phyloP scores from a whole-genome alignment of 2,113 vertebrate genomes.

The Romanogobio albipinnatus region DNA sequence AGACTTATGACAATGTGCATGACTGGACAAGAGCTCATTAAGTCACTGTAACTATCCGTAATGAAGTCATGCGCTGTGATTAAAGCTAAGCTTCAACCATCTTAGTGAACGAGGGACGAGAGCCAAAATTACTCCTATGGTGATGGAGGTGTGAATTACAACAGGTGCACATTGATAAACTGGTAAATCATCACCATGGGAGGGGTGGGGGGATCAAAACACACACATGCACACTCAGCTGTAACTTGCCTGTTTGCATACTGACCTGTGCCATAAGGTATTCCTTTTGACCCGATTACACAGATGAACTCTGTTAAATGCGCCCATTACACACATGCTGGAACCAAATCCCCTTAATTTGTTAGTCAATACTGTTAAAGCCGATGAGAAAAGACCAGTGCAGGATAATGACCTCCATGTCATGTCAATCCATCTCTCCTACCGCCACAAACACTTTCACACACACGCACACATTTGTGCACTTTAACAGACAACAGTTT shows the following conservation, averaged over 20 bases:
- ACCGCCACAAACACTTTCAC: slow-evolving; percentile 36
- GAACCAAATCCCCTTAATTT: slow-evolving; percentile 50
- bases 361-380: slow-evolving; percentile 50
- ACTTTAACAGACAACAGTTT: slow-evolving; percentile 43
- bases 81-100: slow-evolving; percentile 28
- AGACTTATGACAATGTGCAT: slow-evolving; percentile 29
- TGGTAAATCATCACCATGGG: slow-evolving; percentile 27
- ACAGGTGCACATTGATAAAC: slow-evolving; percentile 44
- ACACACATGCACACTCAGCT: not conserved
- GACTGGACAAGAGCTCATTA: slow-evolving; percentile 41
- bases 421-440: slow-evolving; percentile 43
- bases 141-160: slow-evolving; percentile 40
- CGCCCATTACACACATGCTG: not conserved
- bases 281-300: not conserved
- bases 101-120: slow-evolving; percentile 13
- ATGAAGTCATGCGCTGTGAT: slow-evolving; percentile 33
- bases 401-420: slow-evolving; percentile 50
- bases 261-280: not conserved
- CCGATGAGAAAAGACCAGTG: slow-evolving; percentile 44
- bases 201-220: slow-evolving; percentile 1
- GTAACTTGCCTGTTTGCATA: not conserved
- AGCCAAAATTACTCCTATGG: slow-evolving; percentile 38
- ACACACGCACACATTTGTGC: slow-evolving; percentile 7
- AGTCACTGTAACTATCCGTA: slow-evolving; percentile 37
- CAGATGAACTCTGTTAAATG: not conserved